Percentiles rank a stretch among this genome's conserved stretches.
These are phyloP conservation scores for Tupaia chinensis DNA, from an alignment of 2,113 vertebrate species.

Conservation along the genomic window DNA sequence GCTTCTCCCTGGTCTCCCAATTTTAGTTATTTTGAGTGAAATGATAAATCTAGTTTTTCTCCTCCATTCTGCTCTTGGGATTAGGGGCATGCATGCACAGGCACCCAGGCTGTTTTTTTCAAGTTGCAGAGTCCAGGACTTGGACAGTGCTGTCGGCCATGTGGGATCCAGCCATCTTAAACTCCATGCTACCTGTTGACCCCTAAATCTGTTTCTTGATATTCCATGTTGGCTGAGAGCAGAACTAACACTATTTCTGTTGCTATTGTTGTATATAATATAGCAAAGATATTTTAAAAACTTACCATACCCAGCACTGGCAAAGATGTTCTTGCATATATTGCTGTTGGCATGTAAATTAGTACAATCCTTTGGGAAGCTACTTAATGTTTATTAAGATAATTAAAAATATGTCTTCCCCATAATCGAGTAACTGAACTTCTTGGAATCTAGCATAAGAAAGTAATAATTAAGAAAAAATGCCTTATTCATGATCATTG, in stretches of 20 bases:
- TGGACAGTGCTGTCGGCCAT: too few relatives aligned
- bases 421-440: neutral
- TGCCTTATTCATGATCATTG: neutral
- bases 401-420: slow-evolving; percentile 23
- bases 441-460: neutral
- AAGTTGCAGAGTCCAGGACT: too few relatives aligned
- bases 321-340: neutral
- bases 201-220: neutral
- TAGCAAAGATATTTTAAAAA: neutral
- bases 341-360: neutral
- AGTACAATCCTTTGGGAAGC: neutral
- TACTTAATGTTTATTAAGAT: slow-evolving; percentile 3
- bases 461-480: neutral
- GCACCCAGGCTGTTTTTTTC: too few relatives aligned
- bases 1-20: too few relatives aligned
- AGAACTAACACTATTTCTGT: neutral
- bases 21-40: too few relatives aligned
- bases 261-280: neutral
- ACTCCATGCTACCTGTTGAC: too few relatives aligned
- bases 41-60: too few relatives aligned
- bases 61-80: too few relatives aligned
- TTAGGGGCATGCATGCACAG: too few relatives aligned
- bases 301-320: neutral
- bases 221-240: neutral
- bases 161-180: too few relatives aligned